Evolutionary conservation across 2,888 invertebrate genomes (phyloP).

Genomic region (Pollenia labialis): DNA sequence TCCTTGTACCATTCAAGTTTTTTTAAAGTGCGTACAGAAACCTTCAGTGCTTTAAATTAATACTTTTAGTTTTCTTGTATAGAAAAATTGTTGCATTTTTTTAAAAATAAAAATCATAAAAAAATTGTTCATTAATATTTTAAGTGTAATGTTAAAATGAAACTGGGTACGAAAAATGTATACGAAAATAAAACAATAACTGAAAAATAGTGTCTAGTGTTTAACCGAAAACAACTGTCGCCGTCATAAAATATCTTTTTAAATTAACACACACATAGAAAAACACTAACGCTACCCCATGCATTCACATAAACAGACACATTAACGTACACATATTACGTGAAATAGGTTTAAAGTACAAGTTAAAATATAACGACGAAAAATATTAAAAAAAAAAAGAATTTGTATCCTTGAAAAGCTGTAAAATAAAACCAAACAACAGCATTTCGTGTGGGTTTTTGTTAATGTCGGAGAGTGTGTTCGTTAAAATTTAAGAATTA

Average conservation of each 20-base stretch:
- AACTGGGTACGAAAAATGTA: background rate
- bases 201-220: slow-evolving; percentile 18
- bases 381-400: background rate
- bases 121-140: background rate
- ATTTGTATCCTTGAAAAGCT: slow-evolving; percentile 56
- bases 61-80: too few relatives aligned
- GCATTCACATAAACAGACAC: background rate
- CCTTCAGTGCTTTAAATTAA: too few relatives aligned
- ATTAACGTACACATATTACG: background rate
- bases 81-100: too few relatives aligned
- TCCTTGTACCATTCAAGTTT: too few relatives aligned
- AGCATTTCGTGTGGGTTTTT: too few relatives aligned
- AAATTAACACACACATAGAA: slow-evolving; percentile 8
- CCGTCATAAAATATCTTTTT: slow-evolving; percentile 43
- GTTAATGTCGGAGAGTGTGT: background rate
- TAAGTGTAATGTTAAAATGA: slow-evolving; percentile 8
- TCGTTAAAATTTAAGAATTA: slow-evolving; percentile 33
- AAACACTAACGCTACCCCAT: background rate
- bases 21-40: too few relatives aligned
- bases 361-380: slow-evolving; percentile 21
- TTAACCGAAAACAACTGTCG: slow-evolving; percentile 61
- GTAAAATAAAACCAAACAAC: slow-evolving; percentile 11
- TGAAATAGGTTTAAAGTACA: slow-evolving; percentile 5
- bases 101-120: background rate
- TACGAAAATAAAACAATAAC: background rate